Conservation (phyloP, 1,140 invertebrate genomes). For the Drepana arcuata region DNA sequence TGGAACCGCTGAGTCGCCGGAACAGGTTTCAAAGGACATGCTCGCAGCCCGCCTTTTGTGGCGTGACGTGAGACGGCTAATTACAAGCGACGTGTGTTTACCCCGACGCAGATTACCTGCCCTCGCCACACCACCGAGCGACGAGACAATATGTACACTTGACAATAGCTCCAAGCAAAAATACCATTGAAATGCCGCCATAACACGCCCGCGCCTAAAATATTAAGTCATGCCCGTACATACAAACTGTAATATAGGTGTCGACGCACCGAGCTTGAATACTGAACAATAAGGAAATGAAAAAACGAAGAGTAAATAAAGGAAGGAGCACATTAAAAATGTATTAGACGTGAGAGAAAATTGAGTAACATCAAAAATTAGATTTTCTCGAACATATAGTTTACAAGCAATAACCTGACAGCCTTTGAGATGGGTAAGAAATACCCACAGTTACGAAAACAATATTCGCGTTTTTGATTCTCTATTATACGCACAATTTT, state of each 20-base stretch:
- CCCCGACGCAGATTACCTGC: slow-evolving; percentile 20
- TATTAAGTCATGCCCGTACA: too few species aligned
- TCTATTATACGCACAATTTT: too few species aligned
- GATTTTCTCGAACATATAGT: too few species aligned
- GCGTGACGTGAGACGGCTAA: slow-evolving; percentile 19
- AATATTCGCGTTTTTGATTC: too few species aligned
- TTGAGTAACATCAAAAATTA: too few species aligned
- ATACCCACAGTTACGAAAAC: too few species aligned
- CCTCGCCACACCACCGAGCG: slow-evolving; percentile 6
- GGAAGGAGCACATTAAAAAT: too few species aligned
- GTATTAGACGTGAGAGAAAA: too few species aligned
- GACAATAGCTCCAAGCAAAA: slow-evolving; percentile 5
- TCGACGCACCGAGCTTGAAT: neutral
- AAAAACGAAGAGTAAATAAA: too few species aligned
- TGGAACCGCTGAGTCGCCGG: neutral
- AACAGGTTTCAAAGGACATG: neutral
- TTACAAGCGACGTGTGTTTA: slow-evolving; percentile 22
- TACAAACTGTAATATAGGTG: neutral
- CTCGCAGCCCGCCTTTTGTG: slow-evolving; percentile 10
- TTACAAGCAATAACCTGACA: too few species aligned
- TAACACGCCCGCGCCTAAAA: too few species aligned
- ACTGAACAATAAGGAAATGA: neutral
- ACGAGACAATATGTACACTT: slow-evolving; percentile 10
- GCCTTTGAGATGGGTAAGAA: too few species aligned
- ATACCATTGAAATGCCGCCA: slow-evolving; percentile 9